Evolutionary conservation across 2,113 vertebrate genomes (phyloP), one percentile per base, ranked within the genome.

Genomic region (Fulica atra): DNA sequence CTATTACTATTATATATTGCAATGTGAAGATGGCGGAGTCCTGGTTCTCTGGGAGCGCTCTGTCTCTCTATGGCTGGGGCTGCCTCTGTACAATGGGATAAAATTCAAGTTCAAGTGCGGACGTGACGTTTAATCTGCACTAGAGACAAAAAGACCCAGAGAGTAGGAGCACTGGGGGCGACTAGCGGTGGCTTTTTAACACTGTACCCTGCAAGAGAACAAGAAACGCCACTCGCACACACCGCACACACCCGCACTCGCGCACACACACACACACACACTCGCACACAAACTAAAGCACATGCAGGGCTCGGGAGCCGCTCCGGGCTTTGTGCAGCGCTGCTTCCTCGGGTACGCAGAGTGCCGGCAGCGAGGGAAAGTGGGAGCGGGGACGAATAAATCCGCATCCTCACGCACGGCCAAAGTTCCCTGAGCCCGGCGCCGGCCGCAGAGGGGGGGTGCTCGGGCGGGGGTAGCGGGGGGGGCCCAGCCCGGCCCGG

Each of bases 61-160:
- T 98, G 98, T 98, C 98, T 99, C 97, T 99, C 98, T 98, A 98
- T 98, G 98, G 98, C 98, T 98, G 98, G 98, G 98, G 98, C 98
- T 99, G 98, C 98, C 99, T 99, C 99, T 98, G 98, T 99, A 99
- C 98, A 99, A 99, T 98, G 99, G 99, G 98, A 99, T 98, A 99
- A 99, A 99, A 99, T 99, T 99, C 99, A 99, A 99, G 99, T 99
- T 99, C 99, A 99, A 99, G 99, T 99, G 99, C 99, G 99, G 99
- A 99, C 99, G 99, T 99, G 99, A 99, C 99, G 99, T 99, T 99
- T 99, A 99, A 99, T 99, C 98, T 99, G 98, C 99, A 98, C 98
- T 98, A 98, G 98, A 98, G 98, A 98, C 98, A 98, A 98, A 98
- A 98, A 98, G 97, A 98, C 98, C 98, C 98, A 98, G 98, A 99